These are phyloP conservation scores for Microctenopoma steveboyesi DNA, from an alignment of 2,797 vertebrate species.

Conservation along the genomic window DNA sequence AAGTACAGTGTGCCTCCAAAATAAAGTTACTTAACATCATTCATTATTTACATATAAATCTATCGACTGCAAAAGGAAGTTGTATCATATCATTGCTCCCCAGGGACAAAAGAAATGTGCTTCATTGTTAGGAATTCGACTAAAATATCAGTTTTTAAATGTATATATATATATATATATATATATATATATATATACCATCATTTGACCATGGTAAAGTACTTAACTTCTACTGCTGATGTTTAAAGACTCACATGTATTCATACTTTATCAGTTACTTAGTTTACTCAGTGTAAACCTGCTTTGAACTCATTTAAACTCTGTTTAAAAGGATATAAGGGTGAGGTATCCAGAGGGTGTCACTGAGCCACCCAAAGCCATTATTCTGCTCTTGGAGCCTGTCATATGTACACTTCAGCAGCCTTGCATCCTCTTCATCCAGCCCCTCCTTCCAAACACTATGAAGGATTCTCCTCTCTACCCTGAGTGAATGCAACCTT, in stretches of 20 bases:
- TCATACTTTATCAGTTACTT: background rate
- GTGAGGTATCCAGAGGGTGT: conserved; percentile 92
- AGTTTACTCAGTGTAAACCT: background rate
- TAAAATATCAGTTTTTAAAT: background rate
- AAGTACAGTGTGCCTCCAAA: background rate
- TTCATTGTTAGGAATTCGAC: background rate
- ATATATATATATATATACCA: background rate
- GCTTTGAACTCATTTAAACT: background rate
- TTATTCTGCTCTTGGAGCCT: conserved; percentile 87
- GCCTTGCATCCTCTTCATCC: conserved; percentile 91
- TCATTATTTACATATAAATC: background rate
- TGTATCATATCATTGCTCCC: background rate
- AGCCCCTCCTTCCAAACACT: conserved; percentile 92
- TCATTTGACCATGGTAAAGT: background rate
- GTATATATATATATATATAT: background rate
- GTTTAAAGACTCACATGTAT: background rate
- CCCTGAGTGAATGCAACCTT: conserved; percentile 82
- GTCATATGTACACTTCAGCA: conserved; percentile 88
- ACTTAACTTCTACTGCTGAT: background rate
- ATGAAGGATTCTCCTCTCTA: conserved; percentile 91
- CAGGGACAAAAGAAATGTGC: background rate
- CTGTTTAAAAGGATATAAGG: conserved; percentile 93
- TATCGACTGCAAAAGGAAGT: background rate
- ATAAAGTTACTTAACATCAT: background rate
- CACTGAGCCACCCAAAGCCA: conserved; percentile 90